These are phyloP conservation scores for Formica exsecta DNA, from an alignment of 1,140 invertebrate genomes.

Conservation along the genomic window DNA sequence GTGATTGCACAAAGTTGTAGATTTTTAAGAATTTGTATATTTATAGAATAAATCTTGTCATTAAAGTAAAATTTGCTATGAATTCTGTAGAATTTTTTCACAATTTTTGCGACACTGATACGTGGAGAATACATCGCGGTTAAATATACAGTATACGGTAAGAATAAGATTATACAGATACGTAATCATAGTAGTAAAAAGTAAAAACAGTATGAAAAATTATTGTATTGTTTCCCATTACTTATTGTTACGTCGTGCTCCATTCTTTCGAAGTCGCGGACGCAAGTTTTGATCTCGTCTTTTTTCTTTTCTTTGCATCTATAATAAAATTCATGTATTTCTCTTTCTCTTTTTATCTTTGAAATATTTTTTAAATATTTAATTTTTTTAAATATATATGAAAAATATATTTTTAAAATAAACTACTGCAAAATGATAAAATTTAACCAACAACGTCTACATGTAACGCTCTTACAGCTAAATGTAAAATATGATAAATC, in stretches of 20 bases:
- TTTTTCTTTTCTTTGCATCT: background rate
- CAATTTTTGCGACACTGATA: slow-evolving; percentile 10
- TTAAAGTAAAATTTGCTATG: slow-evolving; percentile 1
- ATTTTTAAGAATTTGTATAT: background rate
- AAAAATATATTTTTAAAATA: no score
- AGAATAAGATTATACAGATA: slow-evolving; percentile 80
- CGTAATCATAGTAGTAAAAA: slow-evolving; percentile 83
- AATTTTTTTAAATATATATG: no score
- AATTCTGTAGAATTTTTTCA: slow-evolving; percentile 4
- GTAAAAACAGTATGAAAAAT: slow-evolving; percentile 85
- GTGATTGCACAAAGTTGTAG: background rate
- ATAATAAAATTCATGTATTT: background rate
- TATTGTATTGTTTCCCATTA: slow-evolving; percentile 81
- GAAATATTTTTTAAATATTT: background rate
- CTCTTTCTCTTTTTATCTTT: background rate
- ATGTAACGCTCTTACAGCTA: background rate
- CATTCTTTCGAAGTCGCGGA: slow-evolving; percentile 53
- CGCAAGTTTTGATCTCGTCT: slow-evolving; percentile 17
- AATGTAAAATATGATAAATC: background rate
- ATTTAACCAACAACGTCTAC: background rate
- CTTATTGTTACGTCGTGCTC: slow-evolving; percentile 76
- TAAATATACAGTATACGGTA: slow-evolving; percentile 72
- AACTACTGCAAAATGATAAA: background rate
- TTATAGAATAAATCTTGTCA: background rate
- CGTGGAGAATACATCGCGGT: slow-evolving; percentile 17